Percentiles rank a stretch among this genome's conserved stretches.
Evolutionary conservation across 2,888 invertebrate species (phyloP).

Genomic region (Leuctra nigra): DNA sequence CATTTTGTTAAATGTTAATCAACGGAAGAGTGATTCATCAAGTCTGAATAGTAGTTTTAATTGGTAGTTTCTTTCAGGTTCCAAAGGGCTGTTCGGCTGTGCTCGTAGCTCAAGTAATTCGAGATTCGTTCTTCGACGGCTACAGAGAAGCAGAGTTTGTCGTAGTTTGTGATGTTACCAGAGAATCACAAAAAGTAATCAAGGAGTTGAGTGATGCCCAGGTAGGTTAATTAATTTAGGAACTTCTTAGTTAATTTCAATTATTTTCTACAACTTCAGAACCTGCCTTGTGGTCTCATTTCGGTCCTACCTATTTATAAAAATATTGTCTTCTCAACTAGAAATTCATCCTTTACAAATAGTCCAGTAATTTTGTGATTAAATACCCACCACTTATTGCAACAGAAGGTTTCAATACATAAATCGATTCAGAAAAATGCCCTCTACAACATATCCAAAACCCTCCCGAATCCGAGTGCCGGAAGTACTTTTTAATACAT

Average conservation of each 20-base stretch:
- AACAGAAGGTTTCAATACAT: no score
- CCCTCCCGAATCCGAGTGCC: no score
- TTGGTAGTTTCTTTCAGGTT: constrained; percentile 45
- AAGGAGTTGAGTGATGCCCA: constrained; percentile 80
- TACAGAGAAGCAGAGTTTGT: constrained; percentile 81
- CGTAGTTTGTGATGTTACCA: constrained; percentile 83
- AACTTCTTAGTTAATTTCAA: not conserved
- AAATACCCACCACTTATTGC: no score
- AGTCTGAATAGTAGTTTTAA: not conserved
- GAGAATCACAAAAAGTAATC: constrained; percentile 66
- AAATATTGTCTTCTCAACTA: no score
- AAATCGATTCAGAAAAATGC: no score
- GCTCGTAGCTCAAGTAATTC: constrained; percentile 62
- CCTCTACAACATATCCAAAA: no score
- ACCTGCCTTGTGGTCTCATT: not conserved
- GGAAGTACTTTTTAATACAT: no score
- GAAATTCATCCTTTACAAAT: no score
- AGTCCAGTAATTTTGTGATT: no score
- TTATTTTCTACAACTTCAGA: not conserved
- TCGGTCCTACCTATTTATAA: not conserved
- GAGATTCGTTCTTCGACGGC: constrained; percentile 66
- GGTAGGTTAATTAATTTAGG: constrained; percentile 45
- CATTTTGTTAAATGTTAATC: no score
- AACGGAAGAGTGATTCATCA: not conserved
- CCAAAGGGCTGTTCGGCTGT: constrained; percentile 76